Conservation (phyloP, 2,797 vertebrate species). For the Gymnopithys bicolor region DNA sequence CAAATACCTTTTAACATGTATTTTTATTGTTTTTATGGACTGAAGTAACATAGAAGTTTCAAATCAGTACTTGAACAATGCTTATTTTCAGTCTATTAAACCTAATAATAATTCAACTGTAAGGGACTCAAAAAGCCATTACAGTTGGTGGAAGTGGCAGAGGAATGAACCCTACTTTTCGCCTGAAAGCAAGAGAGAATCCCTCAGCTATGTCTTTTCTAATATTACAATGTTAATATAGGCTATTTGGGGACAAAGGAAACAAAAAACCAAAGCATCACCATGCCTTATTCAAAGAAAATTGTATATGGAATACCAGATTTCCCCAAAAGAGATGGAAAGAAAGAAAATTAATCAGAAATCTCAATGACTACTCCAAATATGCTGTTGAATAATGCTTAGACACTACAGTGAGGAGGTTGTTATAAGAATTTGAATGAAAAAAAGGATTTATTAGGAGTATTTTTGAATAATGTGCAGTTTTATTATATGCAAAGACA, state of each 20-base stretch:
- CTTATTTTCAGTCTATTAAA: not conserved
- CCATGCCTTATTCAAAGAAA: not conserved
- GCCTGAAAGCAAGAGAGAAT: not conserved
- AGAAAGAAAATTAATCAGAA: not conserved
- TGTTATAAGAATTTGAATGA: not conserved
- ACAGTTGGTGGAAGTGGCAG: not conserved
- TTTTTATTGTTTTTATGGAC: not conserved
- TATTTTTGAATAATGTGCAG: not conserved
- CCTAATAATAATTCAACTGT: not conserved
- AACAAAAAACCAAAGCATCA: not conserved
- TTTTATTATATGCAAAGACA: not conserved
- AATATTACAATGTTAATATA: not conserved
- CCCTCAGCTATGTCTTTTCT: not conserved
- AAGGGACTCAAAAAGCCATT: not conserved
- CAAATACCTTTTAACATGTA: not conserved
- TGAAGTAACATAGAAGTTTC: not conserved
- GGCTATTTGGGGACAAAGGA: not conserved
- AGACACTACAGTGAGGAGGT: not conserved
- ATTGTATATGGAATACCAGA: rapidly evolving
- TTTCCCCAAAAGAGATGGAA: not conserved
- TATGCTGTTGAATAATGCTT: not conserved
- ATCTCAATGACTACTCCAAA: not conserved
- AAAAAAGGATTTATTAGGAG: not conserved
- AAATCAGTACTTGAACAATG: not conserved
- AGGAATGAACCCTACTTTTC: not conserved